Evolutionary conservation across 2,888 invertebrate species (phyloP), one percentile per base, ranked within the genome.

Genomic region (Yponomeuta cagnagella): DNA sequence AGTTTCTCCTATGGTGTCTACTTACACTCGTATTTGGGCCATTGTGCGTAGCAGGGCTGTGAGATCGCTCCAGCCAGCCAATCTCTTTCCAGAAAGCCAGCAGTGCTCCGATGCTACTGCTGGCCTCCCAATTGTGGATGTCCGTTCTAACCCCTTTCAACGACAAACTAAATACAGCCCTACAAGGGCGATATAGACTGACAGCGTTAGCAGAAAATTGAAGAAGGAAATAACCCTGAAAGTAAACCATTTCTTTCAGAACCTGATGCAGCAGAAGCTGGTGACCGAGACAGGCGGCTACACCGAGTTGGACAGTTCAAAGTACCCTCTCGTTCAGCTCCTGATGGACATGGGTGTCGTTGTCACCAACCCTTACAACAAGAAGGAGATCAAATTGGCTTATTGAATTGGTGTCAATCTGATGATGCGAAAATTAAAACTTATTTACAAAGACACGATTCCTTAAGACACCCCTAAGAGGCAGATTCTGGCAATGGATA

Each of bases 311-410:
- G 82, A 85, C 37, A 63, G 80, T 3, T 87, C 89, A 9, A 86
- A 83, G 31, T 87, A 76, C 63, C 74, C 77, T 4, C 75, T 86
- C 1, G 76, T 88, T 43, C 77, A 82, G 75, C 64, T 88, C 0
- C 72, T 92, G 12, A 83, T 77, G 72, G 89, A 89, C 33, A 81
- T 87, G 73, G 86, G 88, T 23, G 81, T 91, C 71, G 81, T 89
- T 0, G 80, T 81, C 0, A 63, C 74, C 0, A 88, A 90, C 71
- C 91, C 91, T 15, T 91, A 92, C 65, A 86, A 90, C 71, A 80
- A 83, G 48, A 80, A 75, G 77, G 84, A 89, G 81, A 81, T 89
- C 0, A 90, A 89, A 77, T 74, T 91, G 58, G 82, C 84, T 68
- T 83, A 79, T 74, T 84, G 52, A 58, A 33, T 23, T 23, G 23